Base-by-base conservation (phyloP, 2,797 vertebrate species). In the Gadopsis marmoratus region DNA sequence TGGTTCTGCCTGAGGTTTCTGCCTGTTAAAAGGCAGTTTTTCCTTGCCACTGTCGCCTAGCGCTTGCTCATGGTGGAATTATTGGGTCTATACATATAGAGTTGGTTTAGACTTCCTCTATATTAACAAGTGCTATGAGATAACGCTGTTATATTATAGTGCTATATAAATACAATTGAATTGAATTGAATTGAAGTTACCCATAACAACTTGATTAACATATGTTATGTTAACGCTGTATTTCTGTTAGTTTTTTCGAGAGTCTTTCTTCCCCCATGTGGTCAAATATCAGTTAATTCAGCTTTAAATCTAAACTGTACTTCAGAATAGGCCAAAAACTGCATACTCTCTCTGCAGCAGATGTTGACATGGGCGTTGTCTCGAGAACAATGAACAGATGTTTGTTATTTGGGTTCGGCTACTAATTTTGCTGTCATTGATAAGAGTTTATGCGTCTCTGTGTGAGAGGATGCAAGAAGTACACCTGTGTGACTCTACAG, bases 351-450 rank as follows among this genome's bases (percentile, higher is more conserved):
- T 73, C 79, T 68, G 53, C 29, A 64, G 71, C 86, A 90, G 88
- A 90, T 88, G 84, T 51, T 74, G 82, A 89, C 60, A 59, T 78
- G 91, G 92, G 89, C 86, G 89, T 91, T 90, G 90, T 78, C 87
- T 59, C 2, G 0, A 45, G 59, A 79, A 85, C 77, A 84, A 76
- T 58, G 45, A 88, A 45, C 92, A 94, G 77, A 91, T 92, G 89
- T 92, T 90, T 87, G 77, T 75, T 58, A 74, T 91, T 92, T 82
- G 56, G 74, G 62, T 78, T 86, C 5, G 43, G 76, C 79, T 77
- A 74, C 74, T 87, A 74, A 88, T 90, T 84, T 86, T 58, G 47
- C 64, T 77, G 79, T 88, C 85, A 72, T 81, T 59, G 10, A 82
- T 86, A 31, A 16, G 19, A 51, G n/a, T 83, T 62, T 65, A 41